Percentiles rank a stretch among this genome's conserved stretches.
phyloP scores from a whole-genome alignment of 2,113 vertebrate species.

The Saguinus imperator region DNA sequence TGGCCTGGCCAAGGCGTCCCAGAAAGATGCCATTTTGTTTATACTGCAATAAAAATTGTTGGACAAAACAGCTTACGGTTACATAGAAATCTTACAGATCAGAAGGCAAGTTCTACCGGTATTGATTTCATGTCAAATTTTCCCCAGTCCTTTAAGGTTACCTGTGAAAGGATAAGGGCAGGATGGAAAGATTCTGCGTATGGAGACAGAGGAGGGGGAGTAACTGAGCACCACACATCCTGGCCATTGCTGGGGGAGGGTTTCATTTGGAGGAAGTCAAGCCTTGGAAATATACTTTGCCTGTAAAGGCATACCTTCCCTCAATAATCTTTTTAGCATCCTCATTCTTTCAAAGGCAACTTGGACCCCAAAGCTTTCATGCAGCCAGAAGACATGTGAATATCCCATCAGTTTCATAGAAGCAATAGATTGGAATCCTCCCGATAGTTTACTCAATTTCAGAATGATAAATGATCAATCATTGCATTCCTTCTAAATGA shows the following conservation, averaged over 20 bases:
- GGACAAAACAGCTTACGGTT: background rate
- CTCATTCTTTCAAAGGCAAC: constrained; percentile 57
- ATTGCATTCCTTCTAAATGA: constrained; percentile 78
- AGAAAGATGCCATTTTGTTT: background rate
- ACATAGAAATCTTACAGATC: background rate
- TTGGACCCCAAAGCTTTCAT: constrained; percentile 50
- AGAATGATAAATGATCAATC: constrained; percentile 77
- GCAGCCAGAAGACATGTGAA: constrained; percentile 79
- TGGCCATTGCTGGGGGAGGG: background rate
- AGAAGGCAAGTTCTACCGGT: background rate
- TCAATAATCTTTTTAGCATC: constrained; percentile 77
- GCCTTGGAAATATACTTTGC: constrained; percentile 2
- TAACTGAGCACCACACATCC: constrained; percentile 20
- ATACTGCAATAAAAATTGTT: background rate
- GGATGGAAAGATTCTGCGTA: background rate
- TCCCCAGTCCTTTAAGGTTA: background rate
- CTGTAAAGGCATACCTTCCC: constrained; percentile 52
- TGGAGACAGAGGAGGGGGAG: background rate
- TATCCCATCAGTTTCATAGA: constrained; percentile 75
- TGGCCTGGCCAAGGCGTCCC: background rate
- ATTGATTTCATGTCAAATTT: background rate
- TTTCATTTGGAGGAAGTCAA: constrained; percentile 27
- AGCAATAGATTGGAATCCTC: constrained; percentile 74
- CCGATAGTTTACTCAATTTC: constrained; percentile 77
- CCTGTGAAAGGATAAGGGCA: background rate